Evolutionary conservation across 2,797 vertebrate genomes (phyloP).

Genomic region (Sebastes melanostomus): DNA sequence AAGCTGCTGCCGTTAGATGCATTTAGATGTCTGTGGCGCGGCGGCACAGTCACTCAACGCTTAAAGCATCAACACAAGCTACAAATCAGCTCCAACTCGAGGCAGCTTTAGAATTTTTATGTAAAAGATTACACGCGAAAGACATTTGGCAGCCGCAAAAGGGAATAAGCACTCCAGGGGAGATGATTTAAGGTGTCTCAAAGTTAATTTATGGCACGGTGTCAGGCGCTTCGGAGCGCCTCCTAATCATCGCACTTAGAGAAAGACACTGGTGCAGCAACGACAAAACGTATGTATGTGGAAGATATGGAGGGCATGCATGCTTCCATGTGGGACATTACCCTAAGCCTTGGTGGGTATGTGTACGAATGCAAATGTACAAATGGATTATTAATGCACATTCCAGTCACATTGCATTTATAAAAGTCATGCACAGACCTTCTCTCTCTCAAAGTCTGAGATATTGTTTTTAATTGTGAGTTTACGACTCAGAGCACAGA

Average conservation of each 20-base stretch:
- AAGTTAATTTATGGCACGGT: conserved; percentile 43
- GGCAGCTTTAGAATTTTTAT: conserved; percentile 58
- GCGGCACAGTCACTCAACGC: conserved; percentile 44
- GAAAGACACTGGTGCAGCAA: conserved; percentile 15
- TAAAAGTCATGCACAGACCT: conserved; percentile 9
- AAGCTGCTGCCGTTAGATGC: conserved; percentile 48
- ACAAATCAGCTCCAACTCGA: conserved; percentile 60
- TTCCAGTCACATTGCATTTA: conserved; percentile 8
- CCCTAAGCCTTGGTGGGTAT: not conserved
- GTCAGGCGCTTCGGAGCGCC: conserved; percentile 28
- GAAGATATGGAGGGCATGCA: conserved; percentile 2
- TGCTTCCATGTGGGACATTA: not conserved
- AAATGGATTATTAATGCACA: not conserved
- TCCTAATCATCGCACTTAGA: conserved; percentile 25
- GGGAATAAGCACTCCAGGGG: conserved; percentile 31
- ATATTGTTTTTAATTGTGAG: conserved; percentile 6
- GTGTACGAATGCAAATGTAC: not conserved
- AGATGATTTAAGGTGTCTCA: conserved; percentile 58
- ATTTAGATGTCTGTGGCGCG: conserved; percentile 47
- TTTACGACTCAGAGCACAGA: conserved; percentile 4
- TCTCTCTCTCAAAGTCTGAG: not conserved
- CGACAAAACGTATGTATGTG: not conserved
- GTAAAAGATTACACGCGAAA: conserved; percentile 60
- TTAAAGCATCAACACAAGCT: conserved; percentile 61
- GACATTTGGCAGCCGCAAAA: conserved; percentile 60